Base-by-base conservation (phyloP, 1,140 invertebrate genomes). In the Ditylenchus dipsaci region DNA sequence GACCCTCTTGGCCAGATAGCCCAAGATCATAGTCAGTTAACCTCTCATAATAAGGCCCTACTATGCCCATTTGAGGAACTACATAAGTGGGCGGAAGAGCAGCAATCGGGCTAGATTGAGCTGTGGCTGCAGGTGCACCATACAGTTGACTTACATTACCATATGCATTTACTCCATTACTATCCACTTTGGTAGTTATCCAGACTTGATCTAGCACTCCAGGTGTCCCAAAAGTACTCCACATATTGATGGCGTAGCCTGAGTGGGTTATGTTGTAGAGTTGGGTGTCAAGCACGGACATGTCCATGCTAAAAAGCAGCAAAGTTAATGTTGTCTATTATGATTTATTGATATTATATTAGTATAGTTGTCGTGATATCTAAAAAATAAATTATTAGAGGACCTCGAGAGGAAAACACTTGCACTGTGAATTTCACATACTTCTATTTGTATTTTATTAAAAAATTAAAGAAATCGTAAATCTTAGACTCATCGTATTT, bases 201-300 rank as follows among this genome's bases (percentile, higher is more conserved):
- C 61, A 63, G 1, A 30, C 27, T 63, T 63, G 38, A 11, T 1
- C 19, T 33, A 23, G 13, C 23, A 23, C 15, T 1, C 1, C 19
- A 1, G 33, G 61, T 27, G 7, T 47, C 17, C 9, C 30, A 42
- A 33, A 42, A 30, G 11, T 15, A 15, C 21, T 9, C 3, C 63
- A n/a, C 9, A 65, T n/a, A 13, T 65, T 45, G 58, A 45, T 9
- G 47, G 19, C n/a, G 27, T 61, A 61, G n/a, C 59, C 59, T 5
- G n/a, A 19, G 3, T 30, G 3, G n/a, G 47, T 5, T 38, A 65
- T 65, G 63, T 47, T 30, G 64, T 65, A 19, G 19, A 63, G 60
- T 3, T 61, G 29, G 3, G 3, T 17, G 3, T 33, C n/a, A 30
- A 43, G n/a, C 3, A 45, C 3, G n/a, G n/a, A 19, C 1, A 5